Conservation (phyloP, 2,888 invertebrate genomes). For the Morpho deidamia region DNA sequence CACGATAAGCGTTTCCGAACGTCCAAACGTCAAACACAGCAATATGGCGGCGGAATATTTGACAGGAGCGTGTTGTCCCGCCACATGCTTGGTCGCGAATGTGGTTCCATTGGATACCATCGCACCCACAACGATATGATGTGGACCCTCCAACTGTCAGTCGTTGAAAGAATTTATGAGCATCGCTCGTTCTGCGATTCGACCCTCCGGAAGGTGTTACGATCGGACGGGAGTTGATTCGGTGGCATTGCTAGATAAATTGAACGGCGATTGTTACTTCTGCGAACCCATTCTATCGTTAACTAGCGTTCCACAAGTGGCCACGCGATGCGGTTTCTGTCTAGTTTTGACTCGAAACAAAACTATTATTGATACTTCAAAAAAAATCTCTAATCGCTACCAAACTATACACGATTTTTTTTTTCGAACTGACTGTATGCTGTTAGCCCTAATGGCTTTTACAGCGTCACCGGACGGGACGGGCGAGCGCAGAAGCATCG, state of each 20-base stretch:
- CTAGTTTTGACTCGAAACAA: too few species aligned
- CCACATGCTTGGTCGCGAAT: slow-evolving; percentile 60
- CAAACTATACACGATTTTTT: too few species aligned
- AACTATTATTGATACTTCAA: too few species aligned
- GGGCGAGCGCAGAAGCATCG: too few species aligned
- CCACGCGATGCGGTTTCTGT: too few species aligned
- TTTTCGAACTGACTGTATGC: too few species aligned
- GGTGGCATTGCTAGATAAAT: slow-evolving; percentile 34
- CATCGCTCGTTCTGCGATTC: slow-evolving; percentile 34
- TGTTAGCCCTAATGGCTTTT: too few species aligned
- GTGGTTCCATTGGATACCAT: slow-evolving; percentile 38
- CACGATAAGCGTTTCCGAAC: slow-evolving; percentile 29
- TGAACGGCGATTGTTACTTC: slow-evolving; percentile 23
- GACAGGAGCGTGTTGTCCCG: slow-evolving; percentile 47
- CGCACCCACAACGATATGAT: slow-evolving; percentile 45
- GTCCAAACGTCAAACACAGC: slow-evolving; percentile 36
- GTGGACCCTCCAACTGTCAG: slow-evolving; percentile 66
- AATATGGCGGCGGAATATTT: slow-evolving; percentile 40
- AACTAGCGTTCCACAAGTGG: too few species aligned
- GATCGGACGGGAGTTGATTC: slow-evolving; percentile 38
- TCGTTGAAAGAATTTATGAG: slow-evolving; percentile 73
- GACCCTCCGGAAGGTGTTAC: slow-evolving; percentile 58
- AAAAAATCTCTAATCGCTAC: too few species aligned
- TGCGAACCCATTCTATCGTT: slow-evolving; percentile 11
- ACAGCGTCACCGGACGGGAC: too few species aligned